Conservation (phyloP, 2,797 vertebrate genomes). For the Gorsachius magnificus region DNA sequence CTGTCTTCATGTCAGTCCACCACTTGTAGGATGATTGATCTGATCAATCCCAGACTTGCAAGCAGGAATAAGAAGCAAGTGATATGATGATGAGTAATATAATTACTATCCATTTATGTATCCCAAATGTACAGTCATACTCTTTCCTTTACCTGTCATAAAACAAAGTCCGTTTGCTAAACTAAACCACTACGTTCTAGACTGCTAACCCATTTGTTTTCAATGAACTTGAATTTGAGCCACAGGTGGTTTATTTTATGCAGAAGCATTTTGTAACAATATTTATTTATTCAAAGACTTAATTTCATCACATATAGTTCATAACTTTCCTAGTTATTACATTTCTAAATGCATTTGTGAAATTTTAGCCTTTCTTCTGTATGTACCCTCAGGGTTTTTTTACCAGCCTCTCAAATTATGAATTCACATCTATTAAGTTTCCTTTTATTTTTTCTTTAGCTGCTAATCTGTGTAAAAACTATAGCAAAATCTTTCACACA, state of each 20-base stretch:
- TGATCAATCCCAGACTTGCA: background rate
- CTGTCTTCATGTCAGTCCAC: background rate
- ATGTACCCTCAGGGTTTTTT: background rate
- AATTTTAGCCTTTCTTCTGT: background rate
- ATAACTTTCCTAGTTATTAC: background rate
- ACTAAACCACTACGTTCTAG: background rate
- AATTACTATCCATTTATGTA: background rate
- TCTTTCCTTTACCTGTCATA: background rate
- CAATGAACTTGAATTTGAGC: background rate
- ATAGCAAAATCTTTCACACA: background rate
- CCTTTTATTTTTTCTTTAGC: background rate
- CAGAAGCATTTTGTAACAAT: background rate
- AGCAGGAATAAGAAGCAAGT: background rate
- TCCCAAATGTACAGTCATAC: background rate
- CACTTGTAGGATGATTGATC: background rate
- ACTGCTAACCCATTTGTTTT: background rate
- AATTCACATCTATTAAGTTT: background rate
- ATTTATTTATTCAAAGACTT: background rate
- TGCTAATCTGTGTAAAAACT: background rate
- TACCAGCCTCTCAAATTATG: background rate
- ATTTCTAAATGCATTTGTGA: background rate
- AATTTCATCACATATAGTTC: background rate
- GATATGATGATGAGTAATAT: background rate
- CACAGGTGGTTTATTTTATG: background rate
- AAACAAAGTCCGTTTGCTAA: background rate